Evolutionary conservation across 2,888 invertebrate genomes (phyloP).

Genomic region (Nephrotoma flavescens): DNA sequence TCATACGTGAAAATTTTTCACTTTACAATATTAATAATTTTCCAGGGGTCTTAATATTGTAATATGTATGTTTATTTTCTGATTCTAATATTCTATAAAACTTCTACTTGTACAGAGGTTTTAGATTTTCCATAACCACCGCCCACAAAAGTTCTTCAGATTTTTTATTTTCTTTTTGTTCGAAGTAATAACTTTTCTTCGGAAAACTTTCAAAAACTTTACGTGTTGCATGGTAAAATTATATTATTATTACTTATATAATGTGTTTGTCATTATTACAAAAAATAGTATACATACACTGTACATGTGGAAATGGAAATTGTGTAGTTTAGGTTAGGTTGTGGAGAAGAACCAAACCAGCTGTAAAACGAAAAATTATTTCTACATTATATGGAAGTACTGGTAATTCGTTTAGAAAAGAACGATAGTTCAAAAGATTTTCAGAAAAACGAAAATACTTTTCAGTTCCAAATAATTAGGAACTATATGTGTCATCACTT

Average conservation of each 20-base stretch:
- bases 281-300: background rate
- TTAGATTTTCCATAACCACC: background rate
- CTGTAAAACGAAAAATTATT: background rate
- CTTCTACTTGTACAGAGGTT: background rate
- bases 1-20: background rate
- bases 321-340: background rate
- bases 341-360: background rate
- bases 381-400: background rate
- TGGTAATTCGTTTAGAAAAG: background rate
- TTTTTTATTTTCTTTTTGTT: background rate
- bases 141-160: background rate
- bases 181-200: background rate
- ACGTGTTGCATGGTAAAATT: background rate
- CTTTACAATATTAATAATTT: background rate
- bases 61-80: background rate
- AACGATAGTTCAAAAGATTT: background rate
- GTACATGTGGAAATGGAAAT: background rate
- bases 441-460: background rate
- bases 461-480: background rate
- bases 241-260: background rate
- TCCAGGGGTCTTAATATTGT: background rate
- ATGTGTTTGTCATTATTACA: background rate
- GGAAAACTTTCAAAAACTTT: background rate
- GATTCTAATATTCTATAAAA: background rate
- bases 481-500: background rate